A percentile compares a stretch with the other conserved stretches of the same genome.
phyloP scores from a whole-genome alignment of 2,113 vertebrate species.

The Aythya baeri region DNA sequence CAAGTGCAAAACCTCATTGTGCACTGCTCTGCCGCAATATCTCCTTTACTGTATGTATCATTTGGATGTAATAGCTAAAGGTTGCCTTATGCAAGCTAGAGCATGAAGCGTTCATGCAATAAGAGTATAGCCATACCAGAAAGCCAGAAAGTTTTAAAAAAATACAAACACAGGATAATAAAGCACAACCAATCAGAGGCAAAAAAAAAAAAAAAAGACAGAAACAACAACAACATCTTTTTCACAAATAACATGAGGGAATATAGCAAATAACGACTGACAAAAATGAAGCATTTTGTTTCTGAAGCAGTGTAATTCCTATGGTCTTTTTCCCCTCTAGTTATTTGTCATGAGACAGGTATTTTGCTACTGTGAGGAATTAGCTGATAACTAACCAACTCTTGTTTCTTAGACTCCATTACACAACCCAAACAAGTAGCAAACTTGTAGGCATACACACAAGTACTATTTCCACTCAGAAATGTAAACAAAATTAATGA shows the following conservation, averaged over 20 bases:
- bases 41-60: rapidly evolving
- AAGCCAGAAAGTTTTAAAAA: not conserved
- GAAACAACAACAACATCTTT: not conserved
- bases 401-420: not conserved
- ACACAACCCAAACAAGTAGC: not conserved
- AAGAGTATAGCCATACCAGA: not conserved
- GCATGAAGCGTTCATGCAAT: not conserved
- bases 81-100: not conserved
- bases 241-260: not conserved
- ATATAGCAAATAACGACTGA: not conserved
- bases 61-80: not conserved
- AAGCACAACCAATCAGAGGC: not conserved
- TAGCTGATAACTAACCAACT: not conserved
- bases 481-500: not conserved
- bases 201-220: constrained; percentile 11
- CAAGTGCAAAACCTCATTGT: not conserved
- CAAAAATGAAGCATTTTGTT: not conserved
- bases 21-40: not conserved
- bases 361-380: not conserved
- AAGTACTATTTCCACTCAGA: not conserved
- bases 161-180: not conserved
- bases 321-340: not conserved
- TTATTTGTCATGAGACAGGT: not conserved
- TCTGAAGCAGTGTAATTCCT: not conserved
- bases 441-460: not conserved